A percentile compares a stretch with the other conserved stretches of the same genome.
These are phyloP conservation scores for Theonella swinhoei DNA, from an alignment of 37 sponge, comb jelly and placozoan genomes.

Conservation along the genomic window DNA sequence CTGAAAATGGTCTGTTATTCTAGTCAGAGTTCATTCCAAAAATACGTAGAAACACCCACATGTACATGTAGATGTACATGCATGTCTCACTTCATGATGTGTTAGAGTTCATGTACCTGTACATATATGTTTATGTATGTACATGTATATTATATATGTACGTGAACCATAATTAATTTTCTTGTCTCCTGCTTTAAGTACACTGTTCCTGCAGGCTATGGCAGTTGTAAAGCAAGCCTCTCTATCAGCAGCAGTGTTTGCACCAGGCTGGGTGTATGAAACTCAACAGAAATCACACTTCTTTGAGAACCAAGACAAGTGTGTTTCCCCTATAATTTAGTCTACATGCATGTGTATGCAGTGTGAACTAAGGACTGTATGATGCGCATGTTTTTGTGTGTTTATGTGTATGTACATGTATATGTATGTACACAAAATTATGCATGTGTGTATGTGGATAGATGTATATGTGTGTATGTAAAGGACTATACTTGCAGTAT, in stretches of 20 bases:
- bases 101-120: too few species aligned
- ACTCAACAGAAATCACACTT: conserved; percentile 74
- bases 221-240: conserved; percentile 57
- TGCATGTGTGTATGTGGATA: too few species aligned
- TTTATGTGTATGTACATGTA: conserved; percentile 27
- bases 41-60: too few species aligned
- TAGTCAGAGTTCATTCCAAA: too few species aligned
- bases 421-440: too few species aligned
- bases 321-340: too few species aligned
- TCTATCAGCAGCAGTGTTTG: conserved; percentile 95
- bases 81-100: too few species aligned
- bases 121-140: too few species aligned
- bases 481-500: too few species aligned
- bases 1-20: too few species aligned
- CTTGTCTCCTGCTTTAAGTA: background rate
- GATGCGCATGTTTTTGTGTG: background rate
- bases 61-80: too few species aligned
- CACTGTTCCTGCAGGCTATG: conserved; percentile 81
- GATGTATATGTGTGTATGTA: too few species aligned
- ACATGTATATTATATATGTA: background rate
- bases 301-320: conserved; percentile 84
- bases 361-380: background rate
- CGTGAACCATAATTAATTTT: background rate
- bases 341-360: background rate
- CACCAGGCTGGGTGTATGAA: conserved; percentile 99